Percentiles rank a stretch among this genome's conserved stretches.
Evolutionary conservation across 2,113 vertebrate species (phyloP).

Genomic region (Hemibagrus wyckioides): DNA sequence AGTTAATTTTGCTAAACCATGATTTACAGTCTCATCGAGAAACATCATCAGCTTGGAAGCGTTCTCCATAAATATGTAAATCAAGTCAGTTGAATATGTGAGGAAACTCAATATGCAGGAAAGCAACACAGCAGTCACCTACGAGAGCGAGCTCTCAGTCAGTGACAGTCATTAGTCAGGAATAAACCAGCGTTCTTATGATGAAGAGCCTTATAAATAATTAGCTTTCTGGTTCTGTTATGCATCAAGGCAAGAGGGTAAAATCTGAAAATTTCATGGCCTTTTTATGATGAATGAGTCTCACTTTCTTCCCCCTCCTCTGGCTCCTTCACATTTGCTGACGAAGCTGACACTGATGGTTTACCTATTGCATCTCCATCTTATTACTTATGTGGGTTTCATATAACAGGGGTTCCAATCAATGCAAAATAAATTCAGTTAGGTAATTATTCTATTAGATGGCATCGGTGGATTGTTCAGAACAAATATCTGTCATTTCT

Average conservation of each 20-base stretch:
- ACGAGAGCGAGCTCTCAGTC: constrained; percentile 18
- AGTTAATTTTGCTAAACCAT: constrained; percentile 26
- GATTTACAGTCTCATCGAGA: constrained; percentile 35
- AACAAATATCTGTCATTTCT: constrained; percentile 11
- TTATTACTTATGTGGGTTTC: constrained; percentile 12
- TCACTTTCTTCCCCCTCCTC: background rate
- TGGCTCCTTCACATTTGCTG: constrained; percentile 25
- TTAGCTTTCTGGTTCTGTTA: constrained; percentile 45
- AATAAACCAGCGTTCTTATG: constrained; percentile 37
- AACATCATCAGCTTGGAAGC: constrained; percentile 32
- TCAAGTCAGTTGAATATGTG: constrained; percentile 23
- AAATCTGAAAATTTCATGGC: constrained; percentile 39
- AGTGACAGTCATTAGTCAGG: constrained; percentile 47
- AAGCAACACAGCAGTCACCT: constrained; percentile 20
- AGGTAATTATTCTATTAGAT: constrained; percentile 16
- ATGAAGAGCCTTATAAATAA: constrained; percentile 50
- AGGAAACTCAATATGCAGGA: constrained; percentile 28
- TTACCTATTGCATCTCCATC: constrained; percentile 15
- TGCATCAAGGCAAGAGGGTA: constrained; percentile 21
- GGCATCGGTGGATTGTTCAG: background rate
- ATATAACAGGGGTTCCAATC: background rate
- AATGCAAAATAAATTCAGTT: constrained; percentile 16
- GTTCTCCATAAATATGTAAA: constrained; percentile 41
- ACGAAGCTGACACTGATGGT: constrained; percentile 24
- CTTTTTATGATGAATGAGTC: constrained; percentile 45